Evolutionary conservation across 2,888 invertebrate genomes (phyloP), one percentile per base, ranked within the genome.

Genomic region (Agriotes lineatus): DNA sequence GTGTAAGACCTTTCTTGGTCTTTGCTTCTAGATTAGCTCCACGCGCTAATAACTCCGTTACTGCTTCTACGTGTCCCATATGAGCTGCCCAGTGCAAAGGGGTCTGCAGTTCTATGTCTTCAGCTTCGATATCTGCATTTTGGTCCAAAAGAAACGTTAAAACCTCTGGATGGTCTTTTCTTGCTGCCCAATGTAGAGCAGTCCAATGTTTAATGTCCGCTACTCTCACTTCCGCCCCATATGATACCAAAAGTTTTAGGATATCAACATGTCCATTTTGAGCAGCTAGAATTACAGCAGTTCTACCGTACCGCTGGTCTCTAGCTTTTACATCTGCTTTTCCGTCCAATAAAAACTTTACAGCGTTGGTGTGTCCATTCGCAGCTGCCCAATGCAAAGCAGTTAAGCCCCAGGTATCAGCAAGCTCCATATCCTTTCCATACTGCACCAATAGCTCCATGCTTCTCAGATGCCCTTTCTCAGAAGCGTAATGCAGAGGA

Each of bases 261-360:
- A 35, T 37, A 7, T 50, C 50, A 37, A 9, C 6, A 37, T 39
- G 48, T 0, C 50, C 48, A 14, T 50, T 50, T 10, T 61, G 50
- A 19, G 61, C 33, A 6, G 59, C 59, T 12, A 33, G 45, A 10
- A 59, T 45, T 1, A 59, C 18, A 30, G 45, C 16, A 9, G 59
- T 59, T 19, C 33, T 59, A 7, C n/a, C 30, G 16, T 59, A 48
- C n/a, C n/a, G n/a, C 5, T 48, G 18, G 14, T 33, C 35, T 30
- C 4, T 12, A 9, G 91, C 88, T 80, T 95, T 93, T 30, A 94
- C 90, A 81, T 92, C 88, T 4, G 94, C 93, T 6, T 96, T 96
- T 77, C 92, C 89, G 66, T 90, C 89, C 59, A 97, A 88, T 5
- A 97, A 86, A 81, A 95, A 93, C 76, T 93, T 90, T 2, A 95